Evolutionary conservation across 2,113 vertebrate genomes (phyloP).

Genomic region (Sitta europaea): DNA sequence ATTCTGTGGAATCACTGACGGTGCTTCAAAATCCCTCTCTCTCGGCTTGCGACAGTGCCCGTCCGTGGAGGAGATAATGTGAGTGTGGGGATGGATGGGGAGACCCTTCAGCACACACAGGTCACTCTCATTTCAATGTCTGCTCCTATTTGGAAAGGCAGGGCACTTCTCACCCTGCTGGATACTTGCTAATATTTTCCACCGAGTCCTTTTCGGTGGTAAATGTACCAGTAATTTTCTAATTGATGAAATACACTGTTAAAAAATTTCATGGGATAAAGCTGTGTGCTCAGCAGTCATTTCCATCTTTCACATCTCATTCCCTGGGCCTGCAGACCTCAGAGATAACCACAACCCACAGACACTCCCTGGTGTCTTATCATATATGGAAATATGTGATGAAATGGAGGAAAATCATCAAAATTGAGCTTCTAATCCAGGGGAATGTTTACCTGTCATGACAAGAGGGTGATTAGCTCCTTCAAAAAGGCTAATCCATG

Average conservation of each 20-base stretch:
- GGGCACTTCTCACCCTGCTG: neutral
- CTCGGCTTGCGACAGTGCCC: conserved; percentile 23
- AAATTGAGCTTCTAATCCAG: neutral
- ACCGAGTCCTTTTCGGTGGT: neutral
- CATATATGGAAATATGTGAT: neutral
- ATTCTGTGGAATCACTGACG: conserved; percentile 59
- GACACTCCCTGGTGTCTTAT: neutral
- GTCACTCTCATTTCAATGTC: neutral
- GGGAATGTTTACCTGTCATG: neutral
- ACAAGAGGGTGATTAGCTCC: neutral
- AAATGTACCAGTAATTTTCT: neutral
- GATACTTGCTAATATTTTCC: neutral
- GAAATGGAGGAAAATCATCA: neutral
- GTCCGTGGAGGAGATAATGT: conserved; percentile 72
- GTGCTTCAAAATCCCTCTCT: conserved; percentile 26
- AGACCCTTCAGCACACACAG: neutral
- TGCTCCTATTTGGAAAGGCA: neutral
- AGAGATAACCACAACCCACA: neutral
- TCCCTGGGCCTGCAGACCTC: neutral
- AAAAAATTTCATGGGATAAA: neutral
- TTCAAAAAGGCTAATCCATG: neutral
- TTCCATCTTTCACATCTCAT: neutral
- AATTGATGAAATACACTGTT: neutral
- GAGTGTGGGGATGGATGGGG: conserved; percentile 19
- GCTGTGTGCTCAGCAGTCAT: neutral